Conservation (phyloP, 1,140 invertebrate species). For the Caenorhabditis brenneri region DNA sequence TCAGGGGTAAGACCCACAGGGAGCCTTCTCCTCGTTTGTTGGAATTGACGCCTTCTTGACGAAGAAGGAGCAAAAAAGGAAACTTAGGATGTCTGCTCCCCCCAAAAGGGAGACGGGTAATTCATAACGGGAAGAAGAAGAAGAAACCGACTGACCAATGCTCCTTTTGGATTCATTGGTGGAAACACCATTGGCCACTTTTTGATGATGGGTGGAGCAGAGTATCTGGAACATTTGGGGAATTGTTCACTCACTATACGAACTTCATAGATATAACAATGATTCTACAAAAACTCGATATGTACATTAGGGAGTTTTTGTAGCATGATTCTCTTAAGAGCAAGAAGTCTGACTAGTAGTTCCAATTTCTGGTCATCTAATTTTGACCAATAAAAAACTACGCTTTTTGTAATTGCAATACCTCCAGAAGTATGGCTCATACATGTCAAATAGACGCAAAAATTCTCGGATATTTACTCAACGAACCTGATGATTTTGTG, state of each 20-base stretch:
- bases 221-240: conserved; percentile 17
- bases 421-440: background rate
- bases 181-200: conserved; percentile 12
- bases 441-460: background rate
- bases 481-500: background rate
- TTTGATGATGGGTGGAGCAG: background rate
- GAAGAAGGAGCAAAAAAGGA: background rate
- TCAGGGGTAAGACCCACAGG: conserved; percentile 31
- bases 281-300: no score
- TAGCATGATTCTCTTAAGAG: no score
- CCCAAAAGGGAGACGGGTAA: background rate
- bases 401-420: background rate
- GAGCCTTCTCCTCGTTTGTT: background rate
- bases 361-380: background rate
- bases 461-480: background rate
- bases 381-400: background rate
- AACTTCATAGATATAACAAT: no score
- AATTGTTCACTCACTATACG: no score
- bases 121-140: background rate
- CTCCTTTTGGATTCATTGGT: background rate
- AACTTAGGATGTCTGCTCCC: no score
- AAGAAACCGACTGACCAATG: conserved; percentile 1
- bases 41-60: background rate
- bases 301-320: no score
- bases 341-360: no score